Evolutionary conservation across 2,888 invertebrate genomes (phyloP).

Genomic region (Dryadula phaetusa): DNA sequence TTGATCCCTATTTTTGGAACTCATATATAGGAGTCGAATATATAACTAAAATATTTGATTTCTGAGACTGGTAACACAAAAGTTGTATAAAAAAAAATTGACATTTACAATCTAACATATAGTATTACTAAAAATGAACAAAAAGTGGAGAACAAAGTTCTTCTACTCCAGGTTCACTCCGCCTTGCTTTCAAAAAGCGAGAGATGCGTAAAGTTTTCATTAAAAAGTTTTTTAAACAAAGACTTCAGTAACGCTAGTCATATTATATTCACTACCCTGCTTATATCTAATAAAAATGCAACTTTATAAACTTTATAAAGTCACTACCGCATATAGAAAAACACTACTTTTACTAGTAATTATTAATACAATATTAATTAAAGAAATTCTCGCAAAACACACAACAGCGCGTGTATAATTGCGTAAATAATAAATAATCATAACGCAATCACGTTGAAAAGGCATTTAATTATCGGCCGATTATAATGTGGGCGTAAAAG

Average conservation of each 20-base stretch:
- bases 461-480: slow-evolving; percentile 73
- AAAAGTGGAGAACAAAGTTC: neutral
- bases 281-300: neutral
- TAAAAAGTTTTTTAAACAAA: neutral
- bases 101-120: no score
- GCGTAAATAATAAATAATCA: slow-evolving; percentile 1
- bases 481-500: slow-evolving; percentile 74
- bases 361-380: neutral
- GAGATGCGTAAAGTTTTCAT: neutral
- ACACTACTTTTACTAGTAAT: no score
- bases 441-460: slow-evolving; percentile 45
- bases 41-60: no score
- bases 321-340: no score
- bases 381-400: neutral
- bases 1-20: neutral
- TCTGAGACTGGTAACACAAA: no score
- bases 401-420: neutral
- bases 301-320: no score
- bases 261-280: neutral
- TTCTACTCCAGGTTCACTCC: neutral
- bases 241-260: neutral
- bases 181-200: neutral
- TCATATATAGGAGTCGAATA: no score
- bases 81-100: no score
- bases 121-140: no score